Conservation (phyloP, 2,888 invertebrate species). For the Parochlus steinenii region DNA sequence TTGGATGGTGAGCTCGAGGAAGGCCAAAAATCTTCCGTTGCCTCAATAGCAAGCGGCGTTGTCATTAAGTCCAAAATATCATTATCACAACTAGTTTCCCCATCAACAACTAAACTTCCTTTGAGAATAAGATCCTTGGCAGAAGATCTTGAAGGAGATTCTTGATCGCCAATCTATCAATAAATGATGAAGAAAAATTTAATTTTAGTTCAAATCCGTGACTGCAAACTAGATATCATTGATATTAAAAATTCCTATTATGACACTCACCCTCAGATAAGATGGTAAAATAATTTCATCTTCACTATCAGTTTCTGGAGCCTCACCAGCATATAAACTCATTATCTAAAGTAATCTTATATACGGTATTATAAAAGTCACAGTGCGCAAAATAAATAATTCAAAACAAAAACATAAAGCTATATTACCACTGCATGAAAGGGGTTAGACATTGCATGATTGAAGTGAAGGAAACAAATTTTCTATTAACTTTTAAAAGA, state of each 20-base stretch:
- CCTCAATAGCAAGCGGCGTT: constrained; percentile 7
- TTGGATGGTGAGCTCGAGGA: neutral
- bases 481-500: too few species aligned
- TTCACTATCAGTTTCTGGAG: constrained; percentile 8
- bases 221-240: too few species aligned
- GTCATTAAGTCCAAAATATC: constrained; percentile 3
- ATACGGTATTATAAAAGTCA: neutral
- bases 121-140: constrained; percentile 6
- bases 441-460: too few species aligned
- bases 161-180: constrained; percentile 9
- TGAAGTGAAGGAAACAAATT: too few species aligned
- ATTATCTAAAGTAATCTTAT: neutral
- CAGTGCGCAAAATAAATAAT: neutral
- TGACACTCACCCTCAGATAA: constrained; percentile 8
- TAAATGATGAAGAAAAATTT: neutral
- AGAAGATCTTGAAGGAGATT: neutral
- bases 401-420: neutral
- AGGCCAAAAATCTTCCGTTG: constrained; percentile 6
- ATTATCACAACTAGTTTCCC: too few species aligned
- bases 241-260: too few species aligned
- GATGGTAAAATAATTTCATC: too few species aligned
- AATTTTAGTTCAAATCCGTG: neutral
- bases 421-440: too few species aligned
- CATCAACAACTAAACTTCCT: constrained; percentile 9
- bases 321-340: constrained; percentile 6